These are phyloP conservation scores for Notodonta dromedarius DNA, from an alignment of 2,888 invertebrate species.

Conservation along the genomic window DNA sequence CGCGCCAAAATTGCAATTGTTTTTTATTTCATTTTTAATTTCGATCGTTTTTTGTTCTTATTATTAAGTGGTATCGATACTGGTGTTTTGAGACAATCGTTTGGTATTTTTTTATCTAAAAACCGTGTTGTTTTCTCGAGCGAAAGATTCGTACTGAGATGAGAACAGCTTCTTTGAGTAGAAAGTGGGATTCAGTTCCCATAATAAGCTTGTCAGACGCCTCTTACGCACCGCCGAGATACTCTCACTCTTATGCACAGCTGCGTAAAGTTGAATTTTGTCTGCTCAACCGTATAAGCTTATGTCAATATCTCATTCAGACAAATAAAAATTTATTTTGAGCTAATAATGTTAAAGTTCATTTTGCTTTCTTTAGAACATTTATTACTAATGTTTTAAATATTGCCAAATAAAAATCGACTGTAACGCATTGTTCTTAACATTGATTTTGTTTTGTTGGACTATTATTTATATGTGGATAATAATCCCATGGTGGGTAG, in stretches of 20 bases:
- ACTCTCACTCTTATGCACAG: neutral
- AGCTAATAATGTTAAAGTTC: neutral
- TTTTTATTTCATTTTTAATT: slow-evolving; percentile 15
- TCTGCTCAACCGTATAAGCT: neutral
- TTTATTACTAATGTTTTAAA: neutral
- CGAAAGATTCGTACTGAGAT: slow-evolving; percentile 21
- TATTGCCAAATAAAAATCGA: neutral
- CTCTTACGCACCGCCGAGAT: slow-evolving; percentile 12
- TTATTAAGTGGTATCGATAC: neutral
- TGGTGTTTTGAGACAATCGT: slow-evolving; percentile 11
- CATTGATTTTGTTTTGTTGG: neutral
- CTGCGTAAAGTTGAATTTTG: neutral
- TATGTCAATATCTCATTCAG: neutral
- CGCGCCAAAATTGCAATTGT: slow-evolving; percentile 25
- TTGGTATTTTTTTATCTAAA: slow-evolving; percentile 16
- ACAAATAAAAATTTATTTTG: neutral
- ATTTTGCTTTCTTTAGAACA: neutral
- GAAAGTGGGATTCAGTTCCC: slow-evolving; percentile 40
- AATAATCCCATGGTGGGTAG: neutral
- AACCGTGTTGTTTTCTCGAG: slow-evolving; percentile 20
- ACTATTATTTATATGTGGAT: neutral
- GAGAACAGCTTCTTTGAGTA: slow-evolving; percentile 23
- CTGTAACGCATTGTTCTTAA: neutral
- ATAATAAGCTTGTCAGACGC: slow-evolving; percentile 15
- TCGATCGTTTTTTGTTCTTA: neutral